Percentiles rank a stretch among this genome's conserved stretches.
Evolutionary conservation across 2,888 invertebrate species (phyloP).

Genomic region (Chrysina gloriosa): DNA sequence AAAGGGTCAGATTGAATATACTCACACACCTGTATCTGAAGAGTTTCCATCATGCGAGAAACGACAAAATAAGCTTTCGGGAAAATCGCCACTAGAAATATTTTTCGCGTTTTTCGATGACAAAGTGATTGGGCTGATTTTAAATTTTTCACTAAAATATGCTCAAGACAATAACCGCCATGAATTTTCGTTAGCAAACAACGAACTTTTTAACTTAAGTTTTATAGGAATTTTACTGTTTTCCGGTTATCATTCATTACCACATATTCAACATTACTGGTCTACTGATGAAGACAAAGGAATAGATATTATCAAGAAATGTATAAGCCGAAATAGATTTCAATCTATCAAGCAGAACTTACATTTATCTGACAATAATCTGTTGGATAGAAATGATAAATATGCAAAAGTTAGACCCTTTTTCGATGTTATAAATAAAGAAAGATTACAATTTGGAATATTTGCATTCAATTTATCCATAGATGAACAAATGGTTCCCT

Average conservation of each 20-base stretch:
- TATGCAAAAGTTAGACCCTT: slow-evolving; percentile 52
- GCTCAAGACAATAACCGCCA: no score
- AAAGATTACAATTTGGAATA: no score
- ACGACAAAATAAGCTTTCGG: neutral
- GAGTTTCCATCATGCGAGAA: neutral
- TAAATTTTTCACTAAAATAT: no score
- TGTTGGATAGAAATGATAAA: slow-evolving; percentile 50
- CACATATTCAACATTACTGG: slow-evolving; percentile 34
- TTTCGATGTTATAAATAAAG: slow-evolving; percentile 50
- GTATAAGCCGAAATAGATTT: slow-evolving; percentile 47
- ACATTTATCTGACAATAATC: slow-evolving; percentile 49
- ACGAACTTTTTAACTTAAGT: no score
- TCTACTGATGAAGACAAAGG: no score
- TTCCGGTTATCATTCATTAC: slow-evolving; percentile 31
- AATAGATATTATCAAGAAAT: slow-evolving; percentile 44
- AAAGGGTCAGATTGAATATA: neutral
- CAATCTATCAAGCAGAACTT: slow-evolving; percentile 48
- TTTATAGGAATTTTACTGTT: slow-evolving; percentile 11
- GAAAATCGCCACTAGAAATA: no score
- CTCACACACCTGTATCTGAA: neutral
- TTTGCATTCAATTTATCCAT: slow-evolving; percentile 51
- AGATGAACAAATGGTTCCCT: no score
- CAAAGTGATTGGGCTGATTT: no score
- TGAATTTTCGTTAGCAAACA: no score
- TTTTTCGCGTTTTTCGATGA: no score